These are phyloP conservation scores for Grapholita molesta DNA, from an alignment of 1,140 invertebrate genomes.

Conservation along the genomic window DNA sequence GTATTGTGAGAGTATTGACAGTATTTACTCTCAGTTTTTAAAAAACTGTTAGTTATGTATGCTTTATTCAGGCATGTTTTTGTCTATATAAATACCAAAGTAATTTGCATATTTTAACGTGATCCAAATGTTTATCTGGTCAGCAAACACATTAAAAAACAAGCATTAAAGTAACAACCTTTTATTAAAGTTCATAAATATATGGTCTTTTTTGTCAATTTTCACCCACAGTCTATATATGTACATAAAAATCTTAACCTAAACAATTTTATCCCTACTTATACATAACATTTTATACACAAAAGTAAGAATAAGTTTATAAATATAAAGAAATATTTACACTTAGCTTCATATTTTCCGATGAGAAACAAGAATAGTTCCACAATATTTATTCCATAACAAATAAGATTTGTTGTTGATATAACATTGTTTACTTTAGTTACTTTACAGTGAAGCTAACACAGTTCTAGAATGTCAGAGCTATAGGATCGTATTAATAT, in stretches of 20 bases:
- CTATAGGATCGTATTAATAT: too few species aligned
- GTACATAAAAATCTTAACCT: constrained; percentile 16
- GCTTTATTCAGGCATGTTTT: too few species aligned
- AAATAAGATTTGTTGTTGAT: too few species aligned
- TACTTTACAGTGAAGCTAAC: too few species aligned
- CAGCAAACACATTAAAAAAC: neutral
- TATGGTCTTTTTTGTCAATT: neutral
- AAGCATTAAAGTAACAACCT: constrained; percentile 1
- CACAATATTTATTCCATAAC: neutral
- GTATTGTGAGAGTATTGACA: too few species aligned
- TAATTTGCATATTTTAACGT: too few species aligned
- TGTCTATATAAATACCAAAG: too few species aligned
- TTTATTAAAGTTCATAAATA: constrained; percentile 11
- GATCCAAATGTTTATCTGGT: too few species aligned
- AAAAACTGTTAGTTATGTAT: too few species aligned
- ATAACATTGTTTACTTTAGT: too few species aligned
- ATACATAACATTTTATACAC: neutral
- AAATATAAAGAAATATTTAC: constrained; percentile 6
- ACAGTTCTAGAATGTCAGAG: too few species aligned
- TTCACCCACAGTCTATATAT: constrained; percentile 15
- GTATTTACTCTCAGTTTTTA: too few species aligned
- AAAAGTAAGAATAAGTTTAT: neutral
- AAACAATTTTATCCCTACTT: constrained; percentile 1
- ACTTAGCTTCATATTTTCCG: neutral
- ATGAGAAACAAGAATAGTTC: neutral